Evolutionary conservation across 2,797 vertebrate genomes (phyloP).

Genomic region (Muraenolepis orangiensis): DNA sequence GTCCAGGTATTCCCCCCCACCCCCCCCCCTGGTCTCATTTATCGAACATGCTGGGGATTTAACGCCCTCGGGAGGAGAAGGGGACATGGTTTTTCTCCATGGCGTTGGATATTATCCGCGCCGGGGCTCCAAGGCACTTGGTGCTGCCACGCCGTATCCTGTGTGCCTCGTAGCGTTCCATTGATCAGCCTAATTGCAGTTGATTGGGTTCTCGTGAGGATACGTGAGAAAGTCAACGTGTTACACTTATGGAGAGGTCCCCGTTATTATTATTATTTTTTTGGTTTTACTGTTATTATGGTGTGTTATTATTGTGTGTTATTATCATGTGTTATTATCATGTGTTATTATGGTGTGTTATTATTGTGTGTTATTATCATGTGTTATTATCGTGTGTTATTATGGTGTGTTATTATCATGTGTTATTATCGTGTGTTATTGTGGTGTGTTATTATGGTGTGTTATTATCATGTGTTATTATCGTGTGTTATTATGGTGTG

Average conservation of each 20-base stretch:
- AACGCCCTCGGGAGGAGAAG: constrained; percentile 62
- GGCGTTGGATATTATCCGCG: constrained; percentile 69
- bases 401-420: too few relatives aligned
- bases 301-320: background rate
- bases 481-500: too few relatives aligned
- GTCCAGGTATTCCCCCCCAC: constrained; percentile 74
- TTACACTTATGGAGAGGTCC: background rate
- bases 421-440: too few relatives aligned
- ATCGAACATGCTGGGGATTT: constrained; percentile 74
- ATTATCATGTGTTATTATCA: too few relatives aligned
- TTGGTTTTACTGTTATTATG: background rate
- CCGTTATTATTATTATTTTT: too few relatives aligned
- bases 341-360: too few relatives aligned
- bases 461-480: too few relatives aligned
- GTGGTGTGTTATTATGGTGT: too few relatives aligned
- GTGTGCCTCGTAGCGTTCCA: constrained; percentile 71
- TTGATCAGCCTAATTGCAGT: constrained; percentile 74
- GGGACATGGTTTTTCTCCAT: constrained; percentile 76
- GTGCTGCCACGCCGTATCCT: constrained; percentile 65
- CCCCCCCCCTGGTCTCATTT: constrained; percentile 65
- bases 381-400: too few relatives aligned
- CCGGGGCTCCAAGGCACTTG: constrained; percentile 68
- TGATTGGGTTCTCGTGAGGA: constrained; percentile 68
- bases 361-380: too few relatives aligned
- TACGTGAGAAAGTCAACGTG: constrained; percentile 56